Evolutionary conservation across 2,888 invertebrate species (phyloP), one percentile per base, ranked within the genome.

Genomic region (Nomada lathburiana): DNA sequence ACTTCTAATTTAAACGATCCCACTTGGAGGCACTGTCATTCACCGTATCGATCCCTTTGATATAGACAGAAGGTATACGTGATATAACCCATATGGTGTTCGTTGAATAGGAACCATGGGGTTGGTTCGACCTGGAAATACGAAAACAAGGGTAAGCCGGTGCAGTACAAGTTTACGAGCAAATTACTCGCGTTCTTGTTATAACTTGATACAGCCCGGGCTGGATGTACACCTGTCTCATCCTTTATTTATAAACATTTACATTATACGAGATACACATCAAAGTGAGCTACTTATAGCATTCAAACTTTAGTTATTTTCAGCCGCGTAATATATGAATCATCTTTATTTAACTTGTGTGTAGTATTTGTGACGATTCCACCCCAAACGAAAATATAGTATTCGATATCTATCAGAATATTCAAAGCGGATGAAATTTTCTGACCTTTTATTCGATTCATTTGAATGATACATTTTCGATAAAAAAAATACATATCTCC

Each of bases 121-220:
- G 50, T 62, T 42, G 53, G 59, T n/a, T n/a, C 23, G 13, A 71
- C 71, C 29, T 68, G 57, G 50, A 82, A 68, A 76, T 72, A 72
- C 76, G 82, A 76, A 70, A 76, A 68, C 69, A 70, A 42, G 74
- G 70, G 26, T 63, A 47, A 44, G 11, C 63, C 42, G 26, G 13
- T 63, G 76, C 55, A 55, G 18, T 57, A 62, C 36, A 52, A 63
- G 59, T 78, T 72, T 77, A 52, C 68, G 71, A 82, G 70, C 65
- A 84, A 83, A 84, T 83, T 76, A 79, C 78, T 77, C 59, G 60
- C n/a, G 67, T 62, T 63, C 70, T 73, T 29, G 68, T 71, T 79
- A 79, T 50, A 52, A 23, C 47, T 47, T 68, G 29, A 11, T 67
- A 50, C 83, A 83, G 73, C 63, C 70, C 67, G 57, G 57, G 23